phyloP scores from a whole-genome alignment of 2,113 vertebrate genomes.

The Eptesicus fuscus region DNA sequence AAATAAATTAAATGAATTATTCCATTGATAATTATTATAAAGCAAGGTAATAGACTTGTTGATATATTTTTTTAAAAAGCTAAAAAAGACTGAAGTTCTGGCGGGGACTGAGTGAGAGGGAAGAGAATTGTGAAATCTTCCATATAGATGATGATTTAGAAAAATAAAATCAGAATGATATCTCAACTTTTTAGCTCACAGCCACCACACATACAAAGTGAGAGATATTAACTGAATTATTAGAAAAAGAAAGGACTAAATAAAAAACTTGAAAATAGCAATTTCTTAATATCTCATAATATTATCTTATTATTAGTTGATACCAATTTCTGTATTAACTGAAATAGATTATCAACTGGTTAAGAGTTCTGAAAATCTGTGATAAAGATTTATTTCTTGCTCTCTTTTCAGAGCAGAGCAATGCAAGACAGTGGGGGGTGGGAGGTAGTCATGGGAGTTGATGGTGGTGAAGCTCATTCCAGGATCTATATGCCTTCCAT shows the following conservation, averaged over 20 bases:
- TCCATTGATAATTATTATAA: neutral
- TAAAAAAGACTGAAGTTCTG: neutral
- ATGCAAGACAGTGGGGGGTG: neutral
- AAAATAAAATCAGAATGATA: neutral
- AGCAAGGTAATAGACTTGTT: neutral
- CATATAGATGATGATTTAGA: neutral
- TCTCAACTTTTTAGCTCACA: neutral
- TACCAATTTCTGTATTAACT: neutral
- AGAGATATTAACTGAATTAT: neutral
- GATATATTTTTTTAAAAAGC: neutral
- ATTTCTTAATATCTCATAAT: neutral
- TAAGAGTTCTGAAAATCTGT: neutral
- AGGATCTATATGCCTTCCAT: neutral
- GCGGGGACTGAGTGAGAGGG: neutral
- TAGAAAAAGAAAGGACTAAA: neutral
- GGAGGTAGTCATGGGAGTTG: too few relatives aligned
- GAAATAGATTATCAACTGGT: neutral
- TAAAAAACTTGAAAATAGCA: neutral
- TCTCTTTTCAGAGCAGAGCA: neutral
- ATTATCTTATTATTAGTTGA: neutral
- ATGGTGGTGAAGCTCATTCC: neutral
- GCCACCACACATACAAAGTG: neutral
- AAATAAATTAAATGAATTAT: neutral
- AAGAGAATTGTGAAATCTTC: neutral
- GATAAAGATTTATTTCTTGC: neutral